phyloP scores from a whole-genome alignment of 2,113 vertebrate genomes.

The Heliornis fulica region DNA sequence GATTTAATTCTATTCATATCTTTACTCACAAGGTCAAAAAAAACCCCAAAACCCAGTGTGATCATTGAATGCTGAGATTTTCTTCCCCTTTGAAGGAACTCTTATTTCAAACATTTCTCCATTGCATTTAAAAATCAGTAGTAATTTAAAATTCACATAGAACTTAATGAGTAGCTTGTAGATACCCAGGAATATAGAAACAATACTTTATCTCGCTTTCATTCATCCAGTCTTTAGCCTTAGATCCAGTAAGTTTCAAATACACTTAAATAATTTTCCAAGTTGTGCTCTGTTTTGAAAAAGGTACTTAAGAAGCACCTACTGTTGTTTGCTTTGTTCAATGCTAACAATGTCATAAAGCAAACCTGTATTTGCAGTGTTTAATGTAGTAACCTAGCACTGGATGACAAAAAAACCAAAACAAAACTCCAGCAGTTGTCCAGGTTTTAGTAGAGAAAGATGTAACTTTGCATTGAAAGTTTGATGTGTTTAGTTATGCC shows the following conservation, averaged over 20 bases:
- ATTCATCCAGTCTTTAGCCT: not conserved
- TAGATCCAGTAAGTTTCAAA: not conserved
- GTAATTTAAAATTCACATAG: not conserved
- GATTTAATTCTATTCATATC: not conserved
- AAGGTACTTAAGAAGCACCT: not conserved
- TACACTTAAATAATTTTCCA: not conserved
- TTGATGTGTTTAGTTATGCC: not conserved
- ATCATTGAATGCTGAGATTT: not conserved
- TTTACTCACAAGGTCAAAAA: not conserved
- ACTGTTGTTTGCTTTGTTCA: not conserved
- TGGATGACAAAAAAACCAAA: not conserved
- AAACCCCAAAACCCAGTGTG: not conserved
- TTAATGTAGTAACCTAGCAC: not conserved
- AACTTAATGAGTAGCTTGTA: not conserved
- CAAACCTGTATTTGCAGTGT: not conserved
- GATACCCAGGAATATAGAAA: not conserved
- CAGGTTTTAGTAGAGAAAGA: not conserved
- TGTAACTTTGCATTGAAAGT: not conserved
- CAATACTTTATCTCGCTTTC: not conserved
- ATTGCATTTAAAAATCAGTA: not conserved
- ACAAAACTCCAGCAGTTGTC: not conserved
- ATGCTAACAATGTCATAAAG: not conserved
- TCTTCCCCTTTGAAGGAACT: not conserved
- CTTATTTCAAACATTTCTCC: not conserved
- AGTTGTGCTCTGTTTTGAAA: not conserved